Conservation (phyloP, 1,140 invertebrate genomes). For the Drosophila ogumai region DNA sequence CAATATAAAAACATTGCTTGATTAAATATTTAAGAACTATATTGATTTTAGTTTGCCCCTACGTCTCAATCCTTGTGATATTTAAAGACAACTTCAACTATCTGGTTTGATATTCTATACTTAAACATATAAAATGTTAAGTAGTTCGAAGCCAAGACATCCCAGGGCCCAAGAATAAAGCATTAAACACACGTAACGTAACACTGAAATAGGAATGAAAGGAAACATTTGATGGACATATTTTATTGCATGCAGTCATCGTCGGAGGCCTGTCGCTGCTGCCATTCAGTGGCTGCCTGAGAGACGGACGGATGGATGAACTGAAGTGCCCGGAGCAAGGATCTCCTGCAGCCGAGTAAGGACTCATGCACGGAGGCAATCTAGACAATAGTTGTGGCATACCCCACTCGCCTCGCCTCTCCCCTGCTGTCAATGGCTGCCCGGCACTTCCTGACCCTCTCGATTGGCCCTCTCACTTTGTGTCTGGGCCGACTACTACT, state of each 20-base stretch:
- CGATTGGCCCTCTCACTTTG: conserved; percentile 41
- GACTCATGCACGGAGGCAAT: conserved; percentile 33
- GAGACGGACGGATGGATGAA: conserved; percentile 6
- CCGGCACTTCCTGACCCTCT: conserved; percentile 52
- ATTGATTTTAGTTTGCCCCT: neutral
- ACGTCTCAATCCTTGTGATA: too few relatives aligned
- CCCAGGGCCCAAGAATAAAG: neutral
- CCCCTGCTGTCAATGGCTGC: conserved; percentile 44
- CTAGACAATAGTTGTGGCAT: conserved; percentile 57
- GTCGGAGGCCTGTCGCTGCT: conserved; percentile 34
- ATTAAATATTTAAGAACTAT: neutral
- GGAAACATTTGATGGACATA: conserved; percentile 75
- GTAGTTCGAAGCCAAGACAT: neutral
- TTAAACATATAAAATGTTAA: neutral
- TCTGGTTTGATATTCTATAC: neutral
- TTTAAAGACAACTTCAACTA: neutral
- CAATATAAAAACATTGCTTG: neutral
- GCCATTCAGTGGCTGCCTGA: conserved; percentile 36
- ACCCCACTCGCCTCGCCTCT: too few relatives aligned
- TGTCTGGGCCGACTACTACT: conserved; percentile 27
- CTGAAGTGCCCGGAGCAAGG: conserved; percentile 31
- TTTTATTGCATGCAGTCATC: conserved; percentile 73
- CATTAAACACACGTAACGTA: conserved; percentile 30
- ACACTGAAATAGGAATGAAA: conserved; percentile 27
- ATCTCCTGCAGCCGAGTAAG: conserved; percentile 37